Conservation (phyloP, 2,888 invertebrate genomes). For the Ethmia dodecea region DNA sequence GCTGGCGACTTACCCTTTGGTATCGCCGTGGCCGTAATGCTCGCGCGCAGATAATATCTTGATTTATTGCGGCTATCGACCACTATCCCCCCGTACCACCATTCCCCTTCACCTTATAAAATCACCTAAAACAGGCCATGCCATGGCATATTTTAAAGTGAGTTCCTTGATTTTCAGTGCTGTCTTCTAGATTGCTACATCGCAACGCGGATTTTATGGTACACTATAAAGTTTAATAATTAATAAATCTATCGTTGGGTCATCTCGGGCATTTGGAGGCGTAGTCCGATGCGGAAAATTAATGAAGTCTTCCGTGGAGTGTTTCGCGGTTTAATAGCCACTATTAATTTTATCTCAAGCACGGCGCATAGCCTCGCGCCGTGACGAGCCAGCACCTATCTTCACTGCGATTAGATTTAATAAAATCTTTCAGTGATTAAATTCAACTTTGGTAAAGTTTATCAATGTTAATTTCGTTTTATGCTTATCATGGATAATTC, state of each 20-base stretch:
- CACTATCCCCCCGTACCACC: slow-evolving; percentile 22
- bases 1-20: slow-evolving; percentile 54
- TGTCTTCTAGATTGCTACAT: too few species aligned
- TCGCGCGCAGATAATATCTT: slow-evolving; percentile 67
- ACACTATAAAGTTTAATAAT: slow-evolving; percentile 51
- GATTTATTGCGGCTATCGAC: slow-evolving; percentile 68
- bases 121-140: too few species aligned
- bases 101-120: slow-evolving; percentile 11
- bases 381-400: slow-evolving; percentile 23
- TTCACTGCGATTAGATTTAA: slow-evolving; percentile 30
- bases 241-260: slow-evolving; percentile 66
- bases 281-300: slow-evolving; percentile 61
- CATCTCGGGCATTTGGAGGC: slow-evolving; percentile 62
- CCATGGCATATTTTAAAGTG: too few species aligned
- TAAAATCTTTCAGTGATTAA: slow-evolving; percentile 23
- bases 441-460: slow-evolving; percentile 13
- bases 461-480: too few species aligned
- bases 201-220: too few species aligned
- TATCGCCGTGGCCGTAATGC: slow-evolving; percentile 57
- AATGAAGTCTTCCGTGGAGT: slow-evolving; percentile 71
- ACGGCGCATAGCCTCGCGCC: slow-evolving; percentile 37
- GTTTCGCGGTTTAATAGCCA: slow-evolving; percentile 68
- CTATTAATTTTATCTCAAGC: slow-evolving; percentile 73
- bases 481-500: too few species aligned
- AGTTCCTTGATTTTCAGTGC: too few species aligned